Evolutionary conservation across 2,113 vertebrate genomes (phyloP).

Genomic region (Malurus elegans): DNA sequence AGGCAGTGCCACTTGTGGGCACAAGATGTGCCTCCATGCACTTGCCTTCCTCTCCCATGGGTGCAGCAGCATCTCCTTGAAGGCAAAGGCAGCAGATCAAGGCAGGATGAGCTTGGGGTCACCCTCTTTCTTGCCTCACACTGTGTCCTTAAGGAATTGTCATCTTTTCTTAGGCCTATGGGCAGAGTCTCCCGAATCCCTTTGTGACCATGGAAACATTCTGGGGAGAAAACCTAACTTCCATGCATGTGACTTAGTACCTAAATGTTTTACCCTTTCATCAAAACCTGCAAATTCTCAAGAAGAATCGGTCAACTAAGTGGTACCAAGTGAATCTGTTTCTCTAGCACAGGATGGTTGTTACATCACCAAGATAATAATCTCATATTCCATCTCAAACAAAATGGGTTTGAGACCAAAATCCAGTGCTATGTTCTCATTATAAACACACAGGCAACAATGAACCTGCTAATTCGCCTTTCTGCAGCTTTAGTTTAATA

Average conservation of each 20-base stretch:
- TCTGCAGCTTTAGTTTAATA: slow-evolving; percentile 1
- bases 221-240: accelerated
- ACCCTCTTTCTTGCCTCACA: background rate
- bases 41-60: background rate
- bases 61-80: background rate
- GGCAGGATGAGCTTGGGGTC: background rate
- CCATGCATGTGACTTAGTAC: background rate
- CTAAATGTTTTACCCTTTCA: background rate
- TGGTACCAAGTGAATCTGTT: background rate
- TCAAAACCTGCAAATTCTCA: background rate
- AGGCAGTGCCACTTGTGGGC: accelerated
- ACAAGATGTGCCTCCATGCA: accelerated
- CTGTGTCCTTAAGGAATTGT: background rate
- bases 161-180: background rate
- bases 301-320: slow-evolving; percentile 4
- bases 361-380: background rate
- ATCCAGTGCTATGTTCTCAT: background rate
- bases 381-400: background rate
- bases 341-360: background rate
- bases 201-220: background rate
- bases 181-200: background rate
- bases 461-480: background rate
- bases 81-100: background rate
- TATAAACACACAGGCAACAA: background rate
- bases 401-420: background rate